Evolutionary conservation across 2,888 invertebrate species (phyloP), one percentile per base, ranked within the genome.

Genomic region (Carabus problematicus): DNA sequence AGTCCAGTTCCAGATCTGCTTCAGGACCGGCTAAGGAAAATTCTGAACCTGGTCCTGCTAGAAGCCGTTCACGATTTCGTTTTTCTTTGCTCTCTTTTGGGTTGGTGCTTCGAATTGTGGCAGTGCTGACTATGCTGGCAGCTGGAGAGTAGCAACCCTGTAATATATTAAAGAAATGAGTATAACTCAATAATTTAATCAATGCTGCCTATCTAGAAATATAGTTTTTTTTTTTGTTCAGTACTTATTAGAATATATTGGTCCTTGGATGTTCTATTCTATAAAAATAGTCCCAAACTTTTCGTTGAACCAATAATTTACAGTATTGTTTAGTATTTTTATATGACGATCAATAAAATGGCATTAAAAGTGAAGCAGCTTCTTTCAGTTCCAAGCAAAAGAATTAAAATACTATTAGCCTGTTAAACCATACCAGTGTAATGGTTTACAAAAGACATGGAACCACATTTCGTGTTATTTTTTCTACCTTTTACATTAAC

Each of bases 1-100:
- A 94, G 79, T 94, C 94, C 72, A 94, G 84, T 80, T 94, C 94
- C 76, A 94, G 85, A 76, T 94, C 94, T 55, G 85, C 85, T 59
- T 91, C 92, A 55, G 88, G 90, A 3, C 88, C 89, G 0, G 85
- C 84, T 29, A 94, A 83, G 61, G 93, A 93, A 75, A 93, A 90
- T 77, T 94, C 94, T 0, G 93, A 93, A 0, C 89, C 88, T 6
- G 77, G 76, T 1, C 88, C 87, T 4, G 87, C 86, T 29, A 91
- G 82, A 8, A 90, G 80, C 73, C 85, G 85, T 71, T 91, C 89
- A 1, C 92, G 86, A 81, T 94, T 94, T 77, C 89, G 85, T 71
- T 88, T 89, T 74, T 94, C 93, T 77, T 94, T 94, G 4, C 87
- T 89, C 74, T 92, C 92, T 76, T 92, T 92, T 0, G 88, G 87